Evolutionary conservation across 2,113 vertebrate species (phyloP).

Genomic region (Egretta garzetta): DNA sequence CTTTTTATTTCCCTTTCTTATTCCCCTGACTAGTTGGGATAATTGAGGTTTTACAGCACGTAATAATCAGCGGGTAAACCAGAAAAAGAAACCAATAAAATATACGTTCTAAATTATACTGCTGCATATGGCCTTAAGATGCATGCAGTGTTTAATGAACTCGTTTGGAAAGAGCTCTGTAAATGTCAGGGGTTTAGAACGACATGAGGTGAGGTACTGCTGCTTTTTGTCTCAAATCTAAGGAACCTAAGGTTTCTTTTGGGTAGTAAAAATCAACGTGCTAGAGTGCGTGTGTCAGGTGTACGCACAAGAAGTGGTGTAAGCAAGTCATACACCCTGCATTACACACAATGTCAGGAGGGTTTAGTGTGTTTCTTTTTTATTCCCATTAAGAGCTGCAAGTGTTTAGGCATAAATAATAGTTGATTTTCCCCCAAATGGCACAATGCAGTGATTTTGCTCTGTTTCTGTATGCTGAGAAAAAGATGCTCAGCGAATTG

Average conservation of each 20-base stretch:
- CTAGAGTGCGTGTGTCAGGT: not conserved
- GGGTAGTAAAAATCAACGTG: not conserved
- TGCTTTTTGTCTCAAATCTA: not conserved
- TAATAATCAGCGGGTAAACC: slow-evolving; percentile 1
- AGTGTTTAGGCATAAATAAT: not conserved
- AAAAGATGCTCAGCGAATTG: not conserved
- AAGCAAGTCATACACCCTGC: not conserved
- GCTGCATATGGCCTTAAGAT: slow-evolving; percentile 5
- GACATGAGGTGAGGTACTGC: not conserved
- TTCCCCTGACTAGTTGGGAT: slow-evolving; percentile 2
- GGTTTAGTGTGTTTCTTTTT: not conserved
- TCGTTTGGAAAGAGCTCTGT: not conserved
- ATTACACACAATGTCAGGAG: not conserved
- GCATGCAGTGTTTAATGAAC: not conserved
- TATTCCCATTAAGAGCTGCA: not conserved
- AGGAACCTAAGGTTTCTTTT: not conserved
- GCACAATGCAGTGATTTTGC: not conserved
- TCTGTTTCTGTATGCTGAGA: not conserved
- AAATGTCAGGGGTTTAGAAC: not conserved
- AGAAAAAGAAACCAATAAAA: slow-evolving; percentile 42
- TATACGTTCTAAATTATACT: not conserved
- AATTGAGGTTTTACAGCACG: slow-evolving; percentile 46
- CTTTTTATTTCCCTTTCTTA: slow-evolving; percentile 24
- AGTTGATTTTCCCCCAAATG: not conserved
- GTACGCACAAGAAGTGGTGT: not conserved